Evolutionary conservation across 2,113 vertebrate species (phyloP).

Genomic region (Pseudorasbora parva): DNA sequence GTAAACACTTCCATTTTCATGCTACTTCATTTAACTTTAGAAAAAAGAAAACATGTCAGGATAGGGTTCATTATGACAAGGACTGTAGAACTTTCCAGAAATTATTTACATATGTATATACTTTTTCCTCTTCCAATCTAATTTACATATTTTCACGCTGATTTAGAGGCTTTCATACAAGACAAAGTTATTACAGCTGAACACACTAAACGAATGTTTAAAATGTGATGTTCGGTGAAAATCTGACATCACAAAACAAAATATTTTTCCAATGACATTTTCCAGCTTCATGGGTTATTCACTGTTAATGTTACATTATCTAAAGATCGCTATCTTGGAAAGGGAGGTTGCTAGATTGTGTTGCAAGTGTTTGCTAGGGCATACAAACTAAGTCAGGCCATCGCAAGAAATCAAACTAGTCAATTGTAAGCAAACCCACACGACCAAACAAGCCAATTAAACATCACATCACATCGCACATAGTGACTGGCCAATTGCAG

Average conservation of each 20-base stretch:
- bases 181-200: slow-evolving; percentile 21
- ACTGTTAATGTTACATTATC: too few species aligned
- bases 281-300: background rate
- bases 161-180: background rate
- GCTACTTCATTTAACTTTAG: background rate
- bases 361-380: background rate
- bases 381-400: background rate
- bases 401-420: background rate
- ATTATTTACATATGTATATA: background rate
- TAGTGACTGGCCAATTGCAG: slow-evolving; percentile 30
- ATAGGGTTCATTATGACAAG: background rate
- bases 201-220: slow-evolving; percentile 4
- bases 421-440: background rate
- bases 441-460: slow-evolving; percentile 31
- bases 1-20: background rate
- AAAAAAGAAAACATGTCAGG: background rate
- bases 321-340: background rate
- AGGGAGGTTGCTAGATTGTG: background rate
- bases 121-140: background rate
- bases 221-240: background rate
- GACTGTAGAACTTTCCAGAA: background rate
- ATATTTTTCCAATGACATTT: background rate
- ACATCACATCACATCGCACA: background rate
- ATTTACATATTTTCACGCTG: background rate
- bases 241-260: background rate